phyloP scores from a whole-genome alignment of 2,888 invertebrate species.

The Amblyjoppa proteus region DNA sequence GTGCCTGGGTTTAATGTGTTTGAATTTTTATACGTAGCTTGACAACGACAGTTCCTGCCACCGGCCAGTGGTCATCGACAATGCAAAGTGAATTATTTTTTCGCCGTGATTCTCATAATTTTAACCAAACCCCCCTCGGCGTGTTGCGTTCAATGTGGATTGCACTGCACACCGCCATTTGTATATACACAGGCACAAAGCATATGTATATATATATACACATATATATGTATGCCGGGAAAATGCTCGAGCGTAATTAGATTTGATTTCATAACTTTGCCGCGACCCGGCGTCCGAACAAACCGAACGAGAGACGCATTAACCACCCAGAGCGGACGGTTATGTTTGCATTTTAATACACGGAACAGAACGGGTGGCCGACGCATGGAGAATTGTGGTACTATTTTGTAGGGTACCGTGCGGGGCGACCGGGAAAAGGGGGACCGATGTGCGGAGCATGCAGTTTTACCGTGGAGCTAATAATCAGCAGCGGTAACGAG shows the following conservation, averaged over 20 bases:
- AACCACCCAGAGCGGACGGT: constrained; percentile 74
- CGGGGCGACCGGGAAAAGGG: constrained; percentile 17
- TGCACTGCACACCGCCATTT: constrained; percentile 18
- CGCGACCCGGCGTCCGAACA: constrained; percentile 73
- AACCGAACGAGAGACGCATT: constrained; percentile 77
- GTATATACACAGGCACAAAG: constrained; percentile 8
- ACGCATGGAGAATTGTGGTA: constrained; percentile 58
- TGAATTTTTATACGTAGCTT: constrained; percentile 44
- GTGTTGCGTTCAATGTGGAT: constrained; percentile 24
- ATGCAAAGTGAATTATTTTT: constrained; percentile 73
- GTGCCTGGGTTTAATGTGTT: constrained; percentile 64
- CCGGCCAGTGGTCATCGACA: constrained; percentile 63
- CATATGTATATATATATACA: constrained; percentile 18
- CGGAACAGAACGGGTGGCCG: constrained; percentile 68
- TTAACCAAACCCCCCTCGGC: constrained; percentile 63
- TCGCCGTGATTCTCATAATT: constrained; percentile 72
- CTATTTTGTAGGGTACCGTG: constrained; percentile 63
- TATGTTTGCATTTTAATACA: constrained; percentile 82
- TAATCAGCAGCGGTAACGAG: constrained; percentile 78
- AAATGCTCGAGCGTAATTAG: constrained; percentile 80
- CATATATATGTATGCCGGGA: constrained; percentile 34
- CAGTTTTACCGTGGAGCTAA: constrained; percentile 70
- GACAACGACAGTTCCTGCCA: constrained; percentile 30
- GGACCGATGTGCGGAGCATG: constrained; percentile 47
- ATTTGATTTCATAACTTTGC: constrained; percentile 81